Base-by-base conservation (phyloP, 2,797 vertebrate species). In the Channallabes apus region DNA sequence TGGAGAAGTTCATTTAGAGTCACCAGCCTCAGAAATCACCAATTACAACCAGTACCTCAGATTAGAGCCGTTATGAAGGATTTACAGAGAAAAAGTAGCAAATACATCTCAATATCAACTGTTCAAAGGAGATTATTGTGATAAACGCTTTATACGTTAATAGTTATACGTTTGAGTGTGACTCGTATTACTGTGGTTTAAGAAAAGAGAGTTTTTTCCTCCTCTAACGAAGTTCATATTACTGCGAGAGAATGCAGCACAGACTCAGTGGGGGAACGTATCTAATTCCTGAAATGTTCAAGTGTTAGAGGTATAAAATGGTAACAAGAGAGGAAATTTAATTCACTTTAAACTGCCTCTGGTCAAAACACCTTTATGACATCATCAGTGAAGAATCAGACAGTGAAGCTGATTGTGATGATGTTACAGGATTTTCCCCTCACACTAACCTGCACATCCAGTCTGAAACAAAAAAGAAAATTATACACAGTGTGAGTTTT, bases 311-410 rank as follows among this genome's bases (percentile, higher is more conserved):
- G 29, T 2, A 1, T 77, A 56, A 59, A 58, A 32, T 14, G 17
- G 11, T n/a, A 35, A 35, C 32, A 3, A 76, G 7, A 59, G 75
- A 35, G 29, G 9, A 32, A 77, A 59, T 77, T 24, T 6, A 59
- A 78, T 61, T 61, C 54, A 56, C 46, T 75, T 18, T 18, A 73
- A 75, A 75, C 46, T 20, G 75, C 75, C 75, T 78, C 29, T 18
- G 38, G 75, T 5, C 32, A 61, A 78, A 78, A 59, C 56, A 24
- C 4, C 0, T 35, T 78, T 3, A 78, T 78, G 75, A 59, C 75
- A 24, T 35, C 73, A 56, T 56, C 29, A 75, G 6, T 51, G 71
- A 72, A n/a, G 22, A 41, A 24, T 20, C 46, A 3, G 72, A 77
- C 56, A 59, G 18, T 24, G 11, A 58, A 24, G 56, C 35, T 5